Evolutionary conservation across 2,888 invertebrate species (phyloP).

Genomic region (Ophion ventricosus): DNA sequence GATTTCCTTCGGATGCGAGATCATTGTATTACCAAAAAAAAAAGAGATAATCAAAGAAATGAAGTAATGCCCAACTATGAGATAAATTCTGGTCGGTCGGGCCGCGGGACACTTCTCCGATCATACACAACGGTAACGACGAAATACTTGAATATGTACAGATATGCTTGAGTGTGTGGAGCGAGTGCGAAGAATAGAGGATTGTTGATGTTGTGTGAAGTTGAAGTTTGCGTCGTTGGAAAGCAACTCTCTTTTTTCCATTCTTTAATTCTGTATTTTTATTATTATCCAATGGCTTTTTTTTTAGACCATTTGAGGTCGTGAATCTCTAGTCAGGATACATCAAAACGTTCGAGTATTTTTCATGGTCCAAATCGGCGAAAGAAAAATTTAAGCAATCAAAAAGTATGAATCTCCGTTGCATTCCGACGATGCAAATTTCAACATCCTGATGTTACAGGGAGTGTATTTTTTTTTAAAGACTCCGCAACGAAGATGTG

Average conservation of each 20-base stretch:
- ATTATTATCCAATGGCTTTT: not conserved
- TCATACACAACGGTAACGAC: not conserved
- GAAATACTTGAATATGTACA: not conserved
- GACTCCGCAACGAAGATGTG: slow-evolving; percentile 21
- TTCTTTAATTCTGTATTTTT: not conserved
- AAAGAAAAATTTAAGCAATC: not conserved
- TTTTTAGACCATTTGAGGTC: not conserved
- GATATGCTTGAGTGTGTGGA: not conserved
- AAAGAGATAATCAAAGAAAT: not conserved
- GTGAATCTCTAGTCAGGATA: too few species aligned
- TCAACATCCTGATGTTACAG: not conserved
- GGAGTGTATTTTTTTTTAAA: slow-evolving; percentile 13
- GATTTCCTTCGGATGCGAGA: not conserved
- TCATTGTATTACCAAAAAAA: not conserved
- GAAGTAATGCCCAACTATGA: not conserved
- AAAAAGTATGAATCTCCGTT: not conserved
- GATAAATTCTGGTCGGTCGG: not conserved
- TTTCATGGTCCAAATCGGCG: too few species aligned
- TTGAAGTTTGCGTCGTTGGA: not conserved
- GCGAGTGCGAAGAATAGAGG: not conserved
- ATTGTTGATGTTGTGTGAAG: too few species aligned
- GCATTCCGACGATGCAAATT: not conserved
- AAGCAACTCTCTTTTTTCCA: not conserved
- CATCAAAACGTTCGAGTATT: too few species aligned
- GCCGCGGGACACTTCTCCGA: not conserved